Evolutionary conservation across 2,888 invertebrate genomes (phyloP).

Genomic region (Pammene fasciana): DNA sequence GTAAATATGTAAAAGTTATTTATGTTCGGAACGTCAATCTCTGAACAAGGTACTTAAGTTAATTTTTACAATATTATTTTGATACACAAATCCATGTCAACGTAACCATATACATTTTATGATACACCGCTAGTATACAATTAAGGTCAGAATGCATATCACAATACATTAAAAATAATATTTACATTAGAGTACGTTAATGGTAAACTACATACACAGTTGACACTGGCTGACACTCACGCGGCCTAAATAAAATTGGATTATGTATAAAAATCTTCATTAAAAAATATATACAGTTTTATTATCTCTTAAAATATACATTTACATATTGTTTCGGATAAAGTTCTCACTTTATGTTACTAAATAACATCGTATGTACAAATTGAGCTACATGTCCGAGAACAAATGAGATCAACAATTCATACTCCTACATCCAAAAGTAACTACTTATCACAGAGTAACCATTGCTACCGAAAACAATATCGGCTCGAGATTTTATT

Average conservation of each 20-base stretch:
- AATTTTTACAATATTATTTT: conserved; percentile 80
- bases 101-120: conserved; percentile 79
- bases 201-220: conserved; percentile 58
- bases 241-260: conserved; percentile 71
- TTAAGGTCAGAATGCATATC: conserved; percentile 77
- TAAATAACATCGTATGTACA: conserved; percentile 64
- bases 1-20: conserved; percentile 77
- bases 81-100: conserved; percentile 78
- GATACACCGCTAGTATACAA: conserved; percentile 70
- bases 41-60: conserved; percentile 78
- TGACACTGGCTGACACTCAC: conserved; percentile 70
- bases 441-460: conserved; percentile 26
- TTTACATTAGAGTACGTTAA: conserved; percentile 68
- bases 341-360: conserved; percentile 67
- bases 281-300: conserved; percentile 77
- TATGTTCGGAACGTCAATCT: conserved; percentile 78
- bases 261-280: conserved; percentile 77
- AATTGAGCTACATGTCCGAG: conserved; percentile 79
- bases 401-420: conserved; percentile 82
- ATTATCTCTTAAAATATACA: conserved; percentile 74
- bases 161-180: conserved; percentile 72
- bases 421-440: conserved; percentile 61
- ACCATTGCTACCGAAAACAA: conserved; percentile 22
- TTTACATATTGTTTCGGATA: conserved; percentile 67
- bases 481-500: neutral